These are phyloP conservation scores for Melinaea menophilus DNA, from an alignment of 2,888 invertebrate genomes.

Conservation along the genomic window DNA sequence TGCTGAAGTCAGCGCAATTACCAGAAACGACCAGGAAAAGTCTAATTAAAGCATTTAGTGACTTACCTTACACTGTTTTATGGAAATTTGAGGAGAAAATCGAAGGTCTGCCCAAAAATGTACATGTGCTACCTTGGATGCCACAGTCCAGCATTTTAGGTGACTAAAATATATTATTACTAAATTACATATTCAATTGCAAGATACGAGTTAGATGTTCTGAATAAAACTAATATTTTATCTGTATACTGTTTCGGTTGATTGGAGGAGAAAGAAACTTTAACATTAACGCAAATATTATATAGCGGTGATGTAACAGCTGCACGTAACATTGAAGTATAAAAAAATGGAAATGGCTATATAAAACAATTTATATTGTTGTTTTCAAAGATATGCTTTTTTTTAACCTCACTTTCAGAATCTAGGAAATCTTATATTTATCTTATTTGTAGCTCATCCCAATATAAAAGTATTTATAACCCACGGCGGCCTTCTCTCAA, in stretches of 20 bases:
- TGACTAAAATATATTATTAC: slow-evolving; percentile 33
- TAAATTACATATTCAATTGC: neutral
- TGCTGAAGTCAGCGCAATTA: slow-evolving; percentile 43
- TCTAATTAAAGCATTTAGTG: slow-evolving; percentile 43
- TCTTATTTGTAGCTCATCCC: slow-evolving; percentile 40
- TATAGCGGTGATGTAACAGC: too few species aligned
- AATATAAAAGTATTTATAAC: slow-evolving; percentile 47
- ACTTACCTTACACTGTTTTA: slow-evolving; percentile 58
- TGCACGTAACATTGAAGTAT: too few species aligned
- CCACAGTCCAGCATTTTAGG: slow-evolving; percentile 75
- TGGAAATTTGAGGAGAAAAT: slow-evolving; percentile 72
- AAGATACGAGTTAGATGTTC: neutral
- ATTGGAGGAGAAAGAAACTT: too few species aligned
- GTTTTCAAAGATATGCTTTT: neutral
- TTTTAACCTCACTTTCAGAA: too few species aligned
- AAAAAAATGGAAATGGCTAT: too few species aligned
- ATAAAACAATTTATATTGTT: neutral
- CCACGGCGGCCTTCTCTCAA: slow-evolving; percentile 46
- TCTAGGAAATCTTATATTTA: neutral
- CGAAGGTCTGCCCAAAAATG: slow-evolving; percentile 56
- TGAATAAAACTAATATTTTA: neutral
- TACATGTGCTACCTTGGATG: slow-evolving; percentile 69
- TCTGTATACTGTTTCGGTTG: too few species aligned
- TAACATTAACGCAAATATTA: too few species aligned
- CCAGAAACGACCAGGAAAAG: slow-evolving; percentile 38